phyloP scores from a whole-genome alignment of 2,797 vertebrate genomes.

The Novumbra hubbsi region DNA sequence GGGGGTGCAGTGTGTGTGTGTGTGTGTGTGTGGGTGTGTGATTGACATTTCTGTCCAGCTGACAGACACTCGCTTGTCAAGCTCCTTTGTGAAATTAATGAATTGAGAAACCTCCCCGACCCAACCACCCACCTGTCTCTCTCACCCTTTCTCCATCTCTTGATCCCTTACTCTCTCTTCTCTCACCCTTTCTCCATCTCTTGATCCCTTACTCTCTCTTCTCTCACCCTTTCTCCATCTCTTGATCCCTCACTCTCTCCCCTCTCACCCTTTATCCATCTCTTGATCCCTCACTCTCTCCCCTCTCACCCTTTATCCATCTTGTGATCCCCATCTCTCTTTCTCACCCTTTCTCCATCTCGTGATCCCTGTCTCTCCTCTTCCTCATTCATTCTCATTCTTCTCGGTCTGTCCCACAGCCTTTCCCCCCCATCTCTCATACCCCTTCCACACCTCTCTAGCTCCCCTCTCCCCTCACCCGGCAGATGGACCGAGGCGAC shows the following conservation, averaged over 20 bases:
- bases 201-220: background rate
- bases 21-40: too few species aligned
- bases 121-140: too few species aligned
- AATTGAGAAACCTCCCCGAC: too few species aligned
- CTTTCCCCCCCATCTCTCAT: conserved; percentile 32
- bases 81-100: too few species aligned
- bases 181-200: background rate
- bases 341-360: background rate
- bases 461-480: conserved; percentile 33
- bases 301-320: background rate
- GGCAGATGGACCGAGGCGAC: conserved; percentile 72
- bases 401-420: conserved; percentile 20
- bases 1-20: too few species aligned
- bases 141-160: too few species aligned
- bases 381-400: conserved; percentile 6
- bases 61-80: too few species aligned
- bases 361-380: conserved; percentile 27
- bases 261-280: background rate
- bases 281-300: too few species aligned
- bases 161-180: too few species aligned
- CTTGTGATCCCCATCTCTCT: background rate
- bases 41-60: too few species aligned
- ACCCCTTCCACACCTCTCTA: conserved; percentile 19
- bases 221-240: conserved; percentile 9
- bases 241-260: background rate